Conservation (phyloP, 2,113 vertebrate genomes). For the Hippocampus barbouri region DNA sequence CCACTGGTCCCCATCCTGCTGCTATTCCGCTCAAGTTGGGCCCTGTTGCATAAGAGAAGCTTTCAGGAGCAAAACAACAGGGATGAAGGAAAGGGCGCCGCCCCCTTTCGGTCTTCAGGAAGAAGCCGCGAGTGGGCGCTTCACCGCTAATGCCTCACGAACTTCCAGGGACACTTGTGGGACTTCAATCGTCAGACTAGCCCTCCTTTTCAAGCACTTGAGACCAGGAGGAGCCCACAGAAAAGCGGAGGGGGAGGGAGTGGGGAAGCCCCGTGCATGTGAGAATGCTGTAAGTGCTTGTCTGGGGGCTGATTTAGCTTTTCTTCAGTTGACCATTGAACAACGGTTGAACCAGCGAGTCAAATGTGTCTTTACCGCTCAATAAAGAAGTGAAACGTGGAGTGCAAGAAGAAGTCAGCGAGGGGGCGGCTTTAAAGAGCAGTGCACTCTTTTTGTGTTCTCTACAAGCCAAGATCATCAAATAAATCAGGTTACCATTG, state of each 20-base stretch:
- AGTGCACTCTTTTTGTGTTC: constrained; percentile 47
- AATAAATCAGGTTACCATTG: constrained; percentile 69
- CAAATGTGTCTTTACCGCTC: constrained; percentile 62
- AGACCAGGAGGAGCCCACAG: constrained; percentile 49
- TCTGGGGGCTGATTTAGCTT: constrained; percentile 65
- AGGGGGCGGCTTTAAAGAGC: constrained; percentile 15
- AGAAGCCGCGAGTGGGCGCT: constrained; percentile 54
- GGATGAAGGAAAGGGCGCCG: constrained; percentile 50
- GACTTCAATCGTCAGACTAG: constrained; percentile 59
- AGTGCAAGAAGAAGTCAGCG: constrained; percentile 7
- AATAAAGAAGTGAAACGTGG: constrained; percentile 25
- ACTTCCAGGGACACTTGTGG: constrained; percentile 59
- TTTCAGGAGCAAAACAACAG: constrained; percentile 26
- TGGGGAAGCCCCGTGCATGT: constrained; percentile 11
- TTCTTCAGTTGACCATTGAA: constrained; percentile 49
- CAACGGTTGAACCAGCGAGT: constrained; percentile 48
- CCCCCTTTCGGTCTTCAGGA: constrained; percentile 50
- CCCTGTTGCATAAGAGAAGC: constrained; percentile 42
- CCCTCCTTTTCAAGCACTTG: constrained; percentile 50
- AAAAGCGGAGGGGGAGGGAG: constrained; percentile 23
- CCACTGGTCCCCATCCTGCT: constrained; percentile 22
- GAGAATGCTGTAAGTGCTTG: constrained; percentile 40
- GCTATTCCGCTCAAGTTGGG: constrained; percentile 34
- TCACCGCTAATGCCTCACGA: constrained; percentile 67
- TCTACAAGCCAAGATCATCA: constrained; percentile 38